A percentile compares a stretch with the other conserved stretches of the same genome.
Evolutionary conservation across 2,113 vertebrate genomes (phyloP).

Genomic region (Pseudonaja textilis): DNA sequence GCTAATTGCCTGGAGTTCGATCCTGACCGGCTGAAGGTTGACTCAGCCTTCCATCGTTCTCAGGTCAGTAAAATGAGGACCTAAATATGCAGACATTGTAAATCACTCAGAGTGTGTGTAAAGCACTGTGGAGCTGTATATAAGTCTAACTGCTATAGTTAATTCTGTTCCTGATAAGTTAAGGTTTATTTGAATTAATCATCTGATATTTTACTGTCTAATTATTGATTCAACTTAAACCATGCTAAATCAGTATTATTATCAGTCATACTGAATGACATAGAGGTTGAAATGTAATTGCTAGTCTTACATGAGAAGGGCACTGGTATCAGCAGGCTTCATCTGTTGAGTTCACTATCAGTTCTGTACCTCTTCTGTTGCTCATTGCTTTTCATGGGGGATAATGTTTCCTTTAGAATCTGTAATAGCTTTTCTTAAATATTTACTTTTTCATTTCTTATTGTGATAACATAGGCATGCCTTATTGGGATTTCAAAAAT

Average conservation of each 20-base stretch:
- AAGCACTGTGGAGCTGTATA: neutral
- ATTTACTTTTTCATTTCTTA: neutral
- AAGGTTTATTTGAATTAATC: neutral
- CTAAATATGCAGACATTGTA: neutral
- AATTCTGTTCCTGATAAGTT: neutral
- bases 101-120: neutral
- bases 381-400: no score
- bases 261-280: neutral
- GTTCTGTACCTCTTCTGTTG: neutral
- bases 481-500: neutral
- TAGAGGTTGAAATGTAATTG: neutral
- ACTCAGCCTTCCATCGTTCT: neutral
- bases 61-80: neutral
- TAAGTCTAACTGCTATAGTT: neutral
- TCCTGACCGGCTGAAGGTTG: neutral
- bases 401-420: neutral
- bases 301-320: neutral
- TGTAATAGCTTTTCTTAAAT: neutral
- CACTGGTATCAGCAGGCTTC: neutral
- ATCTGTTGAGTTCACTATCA: neutral
- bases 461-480: neutral
- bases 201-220: neutral
- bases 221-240: neutral
- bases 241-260: neutral
- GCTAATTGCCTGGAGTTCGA: neutral